Percentiles rank a stretch among this genome's conserved stretches.
Evolutionary conservation across 1,140 invertebrate genomes (phyloP).

Genomic region (Formica selysi): DNA sequence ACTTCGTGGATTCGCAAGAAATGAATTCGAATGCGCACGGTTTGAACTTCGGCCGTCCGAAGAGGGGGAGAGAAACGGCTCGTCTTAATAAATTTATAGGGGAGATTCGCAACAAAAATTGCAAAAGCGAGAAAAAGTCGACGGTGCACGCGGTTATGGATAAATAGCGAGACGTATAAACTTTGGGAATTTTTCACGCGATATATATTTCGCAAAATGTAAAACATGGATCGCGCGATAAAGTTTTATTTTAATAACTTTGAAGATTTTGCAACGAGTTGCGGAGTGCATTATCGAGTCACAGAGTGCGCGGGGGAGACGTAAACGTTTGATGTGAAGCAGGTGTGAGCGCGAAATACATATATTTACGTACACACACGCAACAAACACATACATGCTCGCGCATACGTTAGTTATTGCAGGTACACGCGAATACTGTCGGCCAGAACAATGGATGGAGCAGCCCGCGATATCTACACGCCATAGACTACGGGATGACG

Average conservation of each 20-base stretch:
- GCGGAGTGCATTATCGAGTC: slow-evolving; percentile 4
- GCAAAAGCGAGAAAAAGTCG: not conserved
- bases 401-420: slow-evolving; percentile 61
- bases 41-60: slow-evolving; percentile 36
- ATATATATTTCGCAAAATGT: not conserved
- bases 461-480: slow-evolving; percentile 70
- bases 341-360: slow-evolving; percentile 19
- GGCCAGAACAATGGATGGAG: slow-evolving; percentile 69
- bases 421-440: slow-evolving; percentile 51
- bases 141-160: not conserved
- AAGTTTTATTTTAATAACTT: not conserved
- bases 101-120: slow-evolving; percentile 46
- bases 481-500: slow-evolving; percentile 67
- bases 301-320: not conserved
- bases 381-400: not conserved
- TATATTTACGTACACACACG: not conserved
- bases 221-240: not conserved
- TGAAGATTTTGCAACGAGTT: not conserved
- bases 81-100: slow-evolving; percentile 56
- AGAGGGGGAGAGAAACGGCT: not conserved
- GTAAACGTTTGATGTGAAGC: slow-evolving; percentile 13
- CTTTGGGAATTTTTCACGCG: not conserved
- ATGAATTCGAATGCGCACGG: slow-evolving; percentile 62
- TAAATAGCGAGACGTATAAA: not conserved
- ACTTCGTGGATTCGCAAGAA: slow-evolving; percentile 64